Evolutionary conservation across 2,113 vertebrate species (phyloP).

Genomic region (Aleadryas rufinucha): DNA sequence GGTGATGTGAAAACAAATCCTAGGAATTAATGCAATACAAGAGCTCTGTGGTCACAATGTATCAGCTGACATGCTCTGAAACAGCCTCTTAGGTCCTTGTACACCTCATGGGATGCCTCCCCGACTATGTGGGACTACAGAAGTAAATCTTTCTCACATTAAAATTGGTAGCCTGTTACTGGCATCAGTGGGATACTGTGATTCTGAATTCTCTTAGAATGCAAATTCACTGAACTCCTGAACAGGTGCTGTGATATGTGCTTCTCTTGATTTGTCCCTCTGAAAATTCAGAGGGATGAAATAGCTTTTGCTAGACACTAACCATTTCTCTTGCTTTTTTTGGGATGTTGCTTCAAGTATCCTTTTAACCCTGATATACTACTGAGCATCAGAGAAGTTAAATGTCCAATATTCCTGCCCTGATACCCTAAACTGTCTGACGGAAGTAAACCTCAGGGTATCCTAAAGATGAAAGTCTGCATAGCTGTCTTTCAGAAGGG

Average conservation of each 20-base stretch:
- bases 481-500: not conserved
- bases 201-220: not conserved
- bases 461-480: not conserved
- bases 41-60: not conserved
- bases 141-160: not conserved
- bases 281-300: not conserved
- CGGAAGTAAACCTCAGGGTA: not conserved
- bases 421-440: not conserved
- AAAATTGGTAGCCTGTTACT: not conserved
- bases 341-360: not conserved
- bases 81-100: not conserved
- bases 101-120: not conserved
- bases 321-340: not conserved
- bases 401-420: not conserved
- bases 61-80: not conserved
- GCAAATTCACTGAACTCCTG: not conserved
- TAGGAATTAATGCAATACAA: not conserved
- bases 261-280: not conserved
- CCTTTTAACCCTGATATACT: not conserved
- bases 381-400: not conserved
- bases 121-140: not conserved
- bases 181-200: not conserved
- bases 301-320: not conserved
- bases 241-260: not conserved
- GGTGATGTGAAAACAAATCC: not conserved